Percentiles rank a stretch among this genome's conserved stretches.
phyloP scores from a whole-genome alignment of 2,797 vertebrate species.

The Lerista edwardsae region DNA sequence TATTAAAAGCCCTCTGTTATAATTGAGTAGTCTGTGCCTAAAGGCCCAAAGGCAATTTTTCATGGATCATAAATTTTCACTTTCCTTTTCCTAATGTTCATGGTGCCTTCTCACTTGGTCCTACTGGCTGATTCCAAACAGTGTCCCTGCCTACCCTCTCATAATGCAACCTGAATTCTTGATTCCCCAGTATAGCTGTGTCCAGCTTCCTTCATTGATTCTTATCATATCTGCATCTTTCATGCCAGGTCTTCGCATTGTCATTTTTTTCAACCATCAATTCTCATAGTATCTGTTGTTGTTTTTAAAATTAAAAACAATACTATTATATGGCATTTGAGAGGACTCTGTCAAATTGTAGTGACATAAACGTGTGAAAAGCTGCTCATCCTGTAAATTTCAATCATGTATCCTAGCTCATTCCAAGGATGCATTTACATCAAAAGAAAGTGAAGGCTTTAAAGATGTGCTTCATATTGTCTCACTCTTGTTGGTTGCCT shows the following conservation, averaged over 20 bases:
- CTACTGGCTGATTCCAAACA: neutral
- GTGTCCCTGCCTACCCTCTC: neutral
- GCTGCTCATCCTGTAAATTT: constrained; percentile 38
- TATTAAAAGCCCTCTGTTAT: neutral
- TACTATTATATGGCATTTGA: constrained; percentile 13
- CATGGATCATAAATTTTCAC: constrained; percentile 25
- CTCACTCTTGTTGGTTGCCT: constrained; percentile 17
- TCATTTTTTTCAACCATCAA: constrained; percentile 20
- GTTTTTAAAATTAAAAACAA: constrained; percentile 52
- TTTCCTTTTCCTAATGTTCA: neutral
- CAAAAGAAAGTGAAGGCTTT: constrained; percentile 27
- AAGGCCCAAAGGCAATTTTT: neutral
- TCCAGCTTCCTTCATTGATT: neutral
- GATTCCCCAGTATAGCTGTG: neutral
- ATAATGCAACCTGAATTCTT: neutral
- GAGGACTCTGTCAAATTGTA: constrained; percentile 18
- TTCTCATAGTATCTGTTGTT: neutral
- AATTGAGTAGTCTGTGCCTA: neutral
- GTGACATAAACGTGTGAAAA: constrained; percentile 6
- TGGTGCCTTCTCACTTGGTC: neutral
- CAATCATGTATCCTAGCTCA: neutral
- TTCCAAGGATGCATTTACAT: constrained; percentile 24
- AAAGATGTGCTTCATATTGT: neutral
- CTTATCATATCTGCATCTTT: neutral
- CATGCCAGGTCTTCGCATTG: neutral